A percentile compares a stretch with the other conserved stretches of the same genome.
Evolutionary conservation across 2,888 invertebrate genomes (phyloP).

Genomic region (Ariolimax columbianus): DNA sequence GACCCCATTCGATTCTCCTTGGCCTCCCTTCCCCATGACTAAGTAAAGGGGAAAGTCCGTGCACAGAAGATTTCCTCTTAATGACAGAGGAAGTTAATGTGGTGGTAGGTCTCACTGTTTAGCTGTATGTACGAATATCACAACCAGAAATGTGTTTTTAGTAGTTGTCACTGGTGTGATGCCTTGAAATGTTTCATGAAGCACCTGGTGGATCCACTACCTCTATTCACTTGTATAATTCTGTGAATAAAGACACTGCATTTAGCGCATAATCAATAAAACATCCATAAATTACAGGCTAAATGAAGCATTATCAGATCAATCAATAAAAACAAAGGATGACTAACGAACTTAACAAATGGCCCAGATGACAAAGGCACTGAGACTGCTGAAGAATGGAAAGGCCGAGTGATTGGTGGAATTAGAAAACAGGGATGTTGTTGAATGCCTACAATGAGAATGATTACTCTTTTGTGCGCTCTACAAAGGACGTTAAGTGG

Average conservation of each 20-base stretch:
- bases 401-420: no score
- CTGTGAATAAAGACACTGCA: neutral
- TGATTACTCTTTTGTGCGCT: no score
- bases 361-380: no score
- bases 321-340: no score
- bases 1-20: slow-evolving; percentile 30
- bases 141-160: neutral
- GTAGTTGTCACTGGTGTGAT: neutral
- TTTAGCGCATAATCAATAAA: no score
- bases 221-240: neutral
- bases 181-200: neutral
- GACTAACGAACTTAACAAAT: no score
- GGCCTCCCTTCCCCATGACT: slow-evolving; percentile 41
- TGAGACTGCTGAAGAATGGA: no score
- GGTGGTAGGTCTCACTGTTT: neutral
- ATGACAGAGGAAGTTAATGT: neutral
- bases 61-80: neutral
- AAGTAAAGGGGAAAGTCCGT: neutral
- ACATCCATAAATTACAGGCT: no score
- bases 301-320: no score
- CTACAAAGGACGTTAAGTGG: no score
- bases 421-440: no score
- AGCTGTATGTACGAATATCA: neutral
- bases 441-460: no score
- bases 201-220: neutral